Base-by-base conservation (phyloP, 2,797 vertebrate species). In the Bovichtus diacanthus region DNA sequence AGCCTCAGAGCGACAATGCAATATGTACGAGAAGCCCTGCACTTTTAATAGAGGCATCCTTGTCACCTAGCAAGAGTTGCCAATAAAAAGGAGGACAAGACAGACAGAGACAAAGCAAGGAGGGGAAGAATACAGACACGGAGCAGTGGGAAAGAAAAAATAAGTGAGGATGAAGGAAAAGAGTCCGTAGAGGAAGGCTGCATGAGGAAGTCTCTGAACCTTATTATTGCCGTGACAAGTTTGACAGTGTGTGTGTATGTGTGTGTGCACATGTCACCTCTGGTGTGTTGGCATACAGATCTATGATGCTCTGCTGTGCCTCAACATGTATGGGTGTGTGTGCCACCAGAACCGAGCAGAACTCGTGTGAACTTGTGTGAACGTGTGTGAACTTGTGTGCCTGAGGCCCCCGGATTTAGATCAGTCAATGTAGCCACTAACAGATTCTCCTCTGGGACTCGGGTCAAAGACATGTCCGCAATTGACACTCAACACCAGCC, bases 241-340 rank as follows among this genome's bases (percentile, higher is more conserved):
- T 50, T 71, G 21, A 6, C 6, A 27, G 36, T 31, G 36, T 43
- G 11, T 55, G 38, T 7, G 3, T 58, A 10, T 47, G 10, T 47
- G 62, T 64, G 67, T 50, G 43, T 0, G 5, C 13, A 6, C 25
- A 29, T 27, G 70, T 74, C 86, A 81, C 86, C 85, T 88, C 74
- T 83, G 76, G 47, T 81, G 61, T 70, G 44, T 70, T 83, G 85
- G 70, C 76, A 64, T 46, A 61, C 46, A 69, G 53, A 61, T 50
- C 67, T 43, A 25, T 56, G 46, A 66, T 76, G 62, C 79, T 88
- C 87, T 86, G 83, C 83, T 87, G 80, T 78, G 70, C 51, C 74
- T 81, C 41, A 75, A 47, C 69, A 47, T 87, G 71, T 71, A 49
- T 79, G 39, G 73, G 31, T 66, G 59, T 79, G 50, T 53, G 50